phyloP scores from a whole-genome alignment of 2,113 vertebrate genomes.

The Micromys minutus region DNA sequence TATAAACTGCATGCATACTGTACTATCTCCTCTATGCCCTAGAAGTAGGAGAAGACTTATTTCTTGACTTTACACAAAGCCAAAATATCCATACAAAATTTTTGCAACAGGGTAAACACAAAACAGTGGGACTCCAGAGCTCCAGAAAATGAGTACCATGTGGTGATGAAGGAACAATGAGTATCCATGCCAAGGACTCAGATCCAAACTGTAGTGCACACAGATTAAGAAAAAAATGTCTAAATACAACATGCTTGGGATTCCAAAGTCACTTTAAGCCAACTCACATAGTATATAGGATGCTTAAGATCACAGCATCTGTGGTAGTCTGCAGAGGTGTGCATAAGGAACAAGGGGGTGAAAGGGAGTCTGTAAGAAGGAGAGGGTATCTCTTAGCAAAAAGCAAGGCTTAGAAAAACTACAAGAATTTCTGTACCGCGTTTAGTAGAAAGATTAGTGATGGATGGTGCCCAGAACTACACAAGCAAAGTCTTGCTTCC shows the following conservation, averaged over 20 bases:
- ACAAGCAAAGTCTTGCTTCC: not conserved
- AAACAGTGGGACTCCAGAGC: constrained; percentile 19
- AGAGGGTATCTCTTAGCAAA: not conserved
- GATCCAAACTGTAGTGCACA: not conserved
- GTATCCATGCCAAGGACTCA: not conserved
- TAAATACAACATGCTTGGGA: not conserved
- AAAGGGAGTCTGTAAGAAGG: not conserved
- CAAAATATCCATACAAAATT: constrained; percentile 29
- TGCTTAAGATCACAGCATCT: not conserved
- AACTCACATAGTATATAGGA: not conserved
- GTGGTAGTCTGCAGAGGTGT: not conserved
- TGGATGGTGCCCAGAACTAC: not conserved
- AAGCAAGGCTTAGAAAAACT: not conserved
- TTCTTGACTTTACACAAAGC: constrained; percentile 2
- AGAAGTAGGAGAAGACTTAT: not conserved
- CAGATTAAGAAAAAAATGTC: constrained; percentile 5
- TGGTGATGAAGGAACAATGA: constrained; percentile 39
- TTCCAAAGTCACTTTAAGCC: constrained; percentile 27
- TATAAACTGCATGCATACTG: not conserved
- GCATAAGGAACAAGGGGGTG: not conserved
- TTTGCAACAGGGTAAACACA: constrained; percentile 21
- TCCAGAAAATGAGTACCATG: constrained; percentile 28
- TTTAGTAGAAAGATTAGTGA: not conserved
- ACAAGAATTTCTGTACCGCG: not conserved
- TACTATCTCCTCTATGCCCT: not conserved